phyloP scores from a whole-genome alignment of 2,797 vertebrate genomes.

The Malacoctenus gilli region DNA sequence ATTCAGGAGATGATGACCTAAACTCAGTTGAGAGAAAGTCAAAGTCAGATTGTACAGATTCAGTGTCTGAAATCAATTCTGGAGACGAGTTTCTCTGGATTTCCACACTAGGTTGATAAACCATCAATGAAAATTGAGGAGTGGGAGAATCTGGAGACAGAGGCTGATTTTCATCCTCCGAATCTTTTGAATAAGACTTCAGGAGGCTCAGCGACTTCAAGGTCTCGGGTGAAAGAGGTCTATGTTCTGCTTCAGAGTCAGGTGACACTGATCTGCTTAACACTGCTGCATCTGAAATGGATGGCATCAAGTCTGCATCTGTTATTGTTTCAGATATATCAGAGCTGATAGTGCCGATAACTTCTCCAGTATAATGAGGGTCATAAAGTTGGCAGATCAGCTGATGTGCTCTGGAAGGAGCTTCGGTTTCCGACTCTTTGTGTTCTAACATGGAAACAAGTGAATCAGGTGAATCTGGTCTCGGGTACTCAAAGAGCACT shows the following conservation, averaged over 20 bases:
- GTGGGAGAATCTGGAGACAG: slow-evolving; percentile 18
- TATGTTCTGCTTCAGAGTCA: slow-evolving; percentile 22
- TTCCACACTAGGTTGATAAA: slow-evolving; percentile 6
- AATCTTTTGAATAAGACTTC: neutral
- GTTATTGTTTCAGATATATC: slow-evolving; percentile 20
- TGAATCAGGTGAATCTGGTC: slow-evolving; percentile 31
- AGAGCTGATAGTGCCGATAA: slow-evolving; percentile 14
- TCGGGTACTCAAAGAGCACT: slow-evolving; percentile 11
- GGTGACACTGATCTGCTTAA: slow-evolving; percentile 18
- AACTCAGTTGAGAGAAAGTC: slow-evolving; percentile 16
- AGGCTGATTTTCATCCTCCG: neutral
- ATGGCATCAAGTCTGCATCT: neutral
- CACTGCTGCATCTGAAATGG: slow-evolving; percentile 14
- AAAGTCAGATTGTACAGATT: slow-evolving; percentile 13
- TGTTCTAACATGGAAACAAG: slow-evolving; percentile 15
- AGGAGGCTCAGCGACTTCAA: neutral
- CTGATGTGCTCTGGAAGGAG: slow-evolving; percentile 26
- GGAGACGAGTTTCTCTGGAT: slow-evolving; percentile 23
- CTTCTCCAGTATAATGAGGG: slow-evolving; percentile 51
- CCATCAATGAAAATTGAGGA: neutral
- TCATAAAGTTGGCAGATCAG: slow-evolving; percentile 59
- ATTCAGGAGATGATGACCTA: slow-evolving; percentile 58
- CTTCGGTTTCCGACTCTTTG: neutral
- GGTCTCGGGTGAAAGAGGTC: slow-evolving; percentile 14
- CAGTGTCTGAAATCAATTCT: slow-evolving; percentile 42